Conservation (phyloP, 2,113 vertebrate species). For the Crotalus viridis region DNA sequence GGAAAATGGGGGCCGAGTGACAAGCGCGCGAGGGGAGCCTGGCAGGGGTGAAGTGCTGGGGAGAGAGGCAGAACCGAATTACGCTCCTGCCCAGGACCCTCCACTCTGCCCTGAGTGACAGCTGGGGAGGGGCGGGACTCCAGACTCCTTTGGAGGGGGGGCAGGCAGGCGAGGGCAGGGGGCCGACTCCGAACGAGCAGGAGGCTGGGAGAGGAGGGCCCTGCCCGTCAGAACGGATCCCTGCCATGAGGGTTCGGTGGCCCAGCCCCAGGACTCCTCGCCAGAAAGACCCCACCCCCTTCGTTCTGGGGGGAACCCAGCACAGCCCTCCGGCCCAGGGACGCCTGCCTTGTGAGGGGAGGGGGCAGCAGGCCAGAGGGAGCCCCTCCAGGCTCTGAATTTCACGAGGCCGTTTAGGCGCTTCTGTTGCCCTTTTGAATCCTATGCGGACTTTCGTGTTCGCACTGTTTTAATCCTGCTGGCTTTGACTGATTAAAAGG, state of each 20-base stretch:
- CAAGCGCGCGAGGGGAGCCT: slow-evolving; percentile 55
- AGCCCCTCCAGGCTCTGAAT: neutral
- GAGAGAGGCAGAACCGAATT: neutral
- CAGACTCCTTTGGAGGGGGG: accelerated
- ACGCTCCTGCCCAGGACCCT: neutral
- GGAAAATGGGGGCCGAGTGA: slow-evolving; percentile 44
- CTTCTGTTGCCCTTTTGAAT: neutral
- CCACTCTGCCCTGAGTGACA: accelerated
- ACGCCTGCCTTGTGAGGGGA: neutral
- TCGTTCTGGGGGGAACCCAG: neutral
- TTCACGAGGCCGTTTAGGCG: neutral
- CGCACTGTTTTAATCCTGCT: neutral
- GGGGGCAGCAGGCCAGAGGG: neutral
- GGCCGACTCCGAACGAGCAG: neutral
- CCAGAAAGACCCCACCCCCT: neutral
- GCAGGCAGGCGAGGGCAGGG: neutral
- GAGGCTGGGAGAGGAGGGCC: neutral
- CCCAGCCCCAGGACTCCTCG: neutral
- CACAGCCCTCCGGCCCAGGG: neutral
- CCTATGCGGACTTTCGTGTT: neutral
- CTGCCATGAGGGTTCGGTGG: neutral
- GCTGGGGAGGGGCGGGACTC: neutral
- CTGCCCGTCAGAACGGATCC: neutral
- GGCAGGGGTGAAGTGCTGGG: slow-evolving; percentile 64
- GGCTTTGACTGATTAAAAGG: neutral